Evolutionary conservation across 2,888 invertebrate genomes (phyloP), one percentile per base, ranked within the genome.

Genomic region (Ecliptopera silaceata): DNA sequence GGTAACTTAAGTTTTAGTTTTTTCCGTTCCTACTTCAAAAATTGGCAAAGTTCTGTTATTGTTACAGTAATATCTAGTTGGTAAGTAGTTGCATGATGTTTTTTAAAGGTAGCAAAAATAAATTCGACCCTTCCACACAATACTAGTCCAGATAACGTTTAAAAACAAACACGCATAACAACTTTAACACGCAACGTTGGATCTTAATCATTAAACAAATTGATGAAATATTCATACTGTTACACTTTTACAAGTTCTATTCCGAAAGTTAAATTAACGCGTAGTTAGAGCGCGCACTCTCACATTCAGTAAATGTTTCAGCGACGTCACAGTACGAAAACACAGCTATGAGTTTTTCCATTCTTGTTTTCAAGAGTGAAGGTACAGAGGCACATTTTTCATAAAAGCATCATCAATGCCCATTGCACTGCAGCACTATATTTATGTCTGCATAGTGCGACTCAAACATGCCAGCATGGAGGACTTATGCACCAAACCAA

Each of bases 201-300:
- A 64, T 70, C 62, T 68, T 61, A 76, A 74, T 73, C 65, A 65
- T 69, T 71, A 67, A 75, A 72, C 66, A 67, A 74, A 71, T 71
- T 68, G 66, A 71, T 68, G 66, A 70, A 69, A 67, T 32, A 34
- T 68, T 72, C 55, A 71, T 72, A 75, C 36, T 15, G 15, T 15
- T 10, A 36, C 70, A 74, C 71, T 72, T 68, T 74, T 74, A 72
- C 65, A 71, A 74, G 75, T 76, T 26, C 74, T 78, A 77, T 64
- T 75, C 69, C 65, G 70, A 78, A 71, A 68, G 71, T 70, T 72
- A 70, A 69, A 59, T 67, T 54, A 63, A 60, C 59, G 65, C 67
- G 66, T 69, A 66, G 65, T 36, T 67, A 68, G 69, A 68, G 61
- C 69, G 57, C 69, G 66, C 69, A 72, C 67, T 71, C 63, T 56